phyloP scores from a whole-genome alignment of 2,113 vertebrate genomes.

The Romanogobio albipinnatus region DNA sequence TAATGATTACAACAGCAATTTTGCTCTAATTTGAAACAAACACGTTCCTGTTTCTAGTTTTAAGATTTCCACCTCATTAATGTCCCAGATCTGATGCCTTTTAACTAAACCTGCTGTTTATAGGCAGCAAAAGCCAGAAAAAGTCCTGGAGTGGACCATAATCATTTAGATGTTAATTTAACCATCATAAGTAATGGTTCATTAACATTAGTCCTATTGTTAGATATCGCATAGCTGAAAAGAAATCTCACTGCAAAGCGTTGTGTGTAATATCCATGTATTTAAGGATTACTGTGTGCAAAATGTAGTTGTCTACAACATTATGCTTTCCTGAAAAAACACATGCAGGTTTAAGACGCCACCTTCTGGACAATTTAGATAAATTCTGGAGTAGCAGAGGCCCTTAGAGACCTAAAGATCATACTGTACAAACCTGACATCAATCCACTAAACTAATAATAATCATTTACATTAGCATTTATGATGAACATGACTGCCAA shows the following conservation, averaged over 20 bases:
- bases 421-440: not conserved
- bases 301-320: not conserved
- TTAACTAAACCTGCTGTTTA: not conserved
- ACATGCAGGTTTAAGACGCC: conserved; percentile 11
- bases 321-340: not conserved
- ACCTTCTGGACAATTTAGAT: not conserved
- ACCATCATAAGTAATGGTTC: not conserved
- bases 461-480: too few species aligned
- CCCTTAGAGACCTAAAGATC: not conserved
- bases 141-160: not conserved
- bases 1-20: conserved; percentile 43
- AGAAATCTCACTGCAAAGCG: not conserved
- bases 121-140: not conserved
- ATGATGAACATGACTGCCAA: too few species aligned
- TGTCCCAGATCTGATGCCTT: conserved; percentile 10
- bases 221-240: not conserved
- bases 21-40: conserved; percentile 31
- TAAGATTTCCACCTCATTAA: conserved; percentile 25
- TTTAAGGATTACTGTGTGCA: conserved; percentile 4
- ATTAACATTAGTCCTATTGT: conserved; percentile 3
- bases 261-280: not conserved
- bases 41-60: conserved; percentile 4
- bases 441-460: not conserved
- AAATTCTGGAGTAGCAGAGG: not conserved
- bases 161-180: not conserved